A percentile compares a stretch with the other conserved stretches of the same genome.
Conservation (phyloP, 2,888 invertebrate species). For the Dusona sp. region DNA sequence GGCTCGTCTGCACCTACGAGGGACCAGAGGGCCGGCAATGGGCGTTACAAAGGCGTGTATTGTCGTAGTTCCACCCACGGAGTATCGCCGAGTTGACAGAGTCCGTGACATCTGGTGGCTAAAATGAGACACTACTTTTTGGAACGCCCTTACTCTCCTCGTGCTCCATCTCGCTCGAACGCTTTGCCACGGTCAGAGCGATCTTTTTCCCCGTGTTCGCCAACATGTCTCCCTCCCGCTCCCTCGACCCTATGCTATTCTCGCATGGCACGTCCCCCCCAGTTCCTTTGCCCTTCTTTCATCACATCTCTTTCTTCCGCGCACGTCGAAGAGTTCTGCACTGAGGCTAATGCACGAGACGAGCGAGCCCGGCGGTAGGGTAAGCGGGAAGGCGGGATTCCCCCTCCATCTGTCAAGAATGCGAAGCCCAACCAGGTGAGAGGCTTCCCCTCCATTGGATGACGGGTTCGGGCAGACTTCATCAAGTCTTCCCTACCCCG, state of each 20-base stretch:
- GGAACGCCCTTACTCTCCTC: constrained; percentile 64
- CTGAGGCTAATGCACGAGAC: constrained; percentile 33
- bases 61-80: constrained; percentile 25
- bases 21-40: constrained; percentile 78
- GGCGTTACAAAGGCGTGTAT: constrained; percentile 77
- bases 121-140: background rate
- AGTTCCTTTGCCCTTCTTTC: constrained; percentile 9
- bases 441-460: constrained; percentile 47
- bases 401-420: background rate
- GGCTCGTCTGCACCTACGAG: constrained; percentile 82
- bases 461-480: constrained; percentile 49
- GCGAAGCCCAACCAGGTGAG: constrained; percentile 62
- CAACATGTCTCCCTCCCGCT: constrained; percentile 40
- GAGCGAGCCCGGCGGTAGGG: constrained; percentile 18
- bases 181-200: background rate
- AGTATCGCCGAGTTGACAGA: constrained; percentile 23
- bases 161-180: background rate
- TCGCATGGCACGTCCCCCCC: background rate
- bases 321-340: background rate
- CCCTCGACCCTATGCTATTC: background rate
- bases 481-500: constrained; percentile 52
- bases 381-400: constrained; percentile 29
- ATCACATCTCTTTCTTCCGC: constrained; percentile 33
- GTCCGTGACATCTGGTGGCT: constrained; percentile 71
- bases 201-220: constrained; percentile 51